A percentile compares a stretch with the other conserved stretches of the same genome.
phyloP scores from a whole-genome alignment of 2,888 invertebrate species.

The Arenicola marina region DNA sequence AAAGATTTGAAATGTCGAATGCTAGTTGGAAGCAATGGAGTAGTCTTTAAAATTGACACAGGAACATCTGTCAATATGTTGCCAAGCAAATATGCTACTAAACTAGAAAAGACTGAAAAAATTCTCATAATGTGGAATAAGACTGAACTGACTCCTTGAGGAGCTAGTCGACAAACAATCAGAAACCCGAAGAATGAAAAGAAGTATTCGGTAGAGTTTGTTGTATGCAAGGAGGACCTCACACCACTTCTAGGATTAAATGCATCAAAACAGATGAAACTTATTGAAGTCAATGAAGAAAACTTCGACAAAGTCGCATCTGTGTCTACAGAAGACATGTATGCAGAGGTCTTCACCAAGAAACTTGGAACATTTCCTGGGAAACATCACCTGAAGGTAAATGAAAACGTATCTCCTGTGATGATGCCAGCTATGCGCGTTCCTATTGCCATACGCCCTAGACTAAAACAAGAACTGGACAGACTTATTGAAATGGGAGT shows the following conservation, averaged over 20 bases:
- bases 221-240: constrained; percentile 13
- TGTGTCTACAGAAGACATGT: constrained; percentile 3
- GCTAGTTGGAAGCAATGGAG: constrained; percentile 1
- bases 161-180: too few species aligned
- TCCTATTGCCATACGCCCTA: constrained; percentile 7
- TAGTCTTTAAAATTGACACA: too few species aligned
- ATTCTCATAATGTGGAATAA: too few species aligned
- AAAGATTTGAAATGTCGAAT: constrained; percentile 5
- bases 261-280: constrained; percentile 12
- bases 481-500: constrained; percentile 15
- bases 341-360: constrained; percentile 7
- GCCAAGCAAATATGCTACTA: constrained; percentile 6
- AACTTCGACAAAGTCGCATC: constrained; percentile 9
- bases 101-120: constrained; percentile 11
- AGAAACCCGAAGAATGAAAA: too few species aligned
- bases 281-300: constrained; percentile 13
- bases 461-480: constrained; percentile 26
- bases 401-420: constrained; percentile 6
- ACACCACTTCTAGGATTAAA: constrained; percentile 10
- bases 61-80: constrained; percentile 19
- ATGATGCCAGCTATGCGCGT: constrained; percentile 13
- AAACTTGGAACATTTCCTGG: neutral
- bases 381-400: neutral
- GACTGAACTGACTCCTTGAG: too few species aligned
- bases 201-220: constrained; percentile 19